Percentiles rank a stretch among this genome's conserved stretches.
Evolutionary conservation across 2,888 invertebrate species (phyloP).

Genomic region (Girardia tigrina): DNA sequence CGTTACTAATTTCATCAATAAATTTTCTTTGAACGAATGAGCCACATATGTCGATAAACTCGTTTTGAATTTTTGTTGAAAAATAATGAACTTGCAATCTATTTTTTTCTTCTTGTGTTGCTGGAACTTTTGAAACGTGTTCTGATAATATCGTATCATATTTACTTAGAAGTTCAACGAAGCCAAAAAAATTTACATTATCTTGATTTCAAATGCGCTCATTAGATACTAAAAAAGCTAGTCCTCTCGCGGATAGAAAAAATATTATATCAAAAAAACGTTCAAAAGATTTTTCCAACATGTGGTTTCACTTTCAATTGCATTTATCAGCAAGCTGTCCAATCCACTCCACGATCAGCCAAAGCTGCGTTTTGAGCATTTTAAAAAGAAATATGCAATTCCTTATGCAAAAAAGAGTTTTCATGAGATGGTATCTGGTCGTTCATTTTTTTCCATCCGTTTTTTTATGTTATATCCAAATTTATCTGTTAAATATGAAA

Average conservation of each 20-base stretch:
- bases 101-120: neutral
- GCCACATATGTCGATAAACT: neutral
- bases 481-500: neutral
- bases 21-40: neutral
- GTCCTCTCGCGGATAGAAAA: conserved; percentile 9
- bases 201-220: neutral
- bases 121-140: neutral
- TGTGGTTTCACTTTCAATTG: neutral
- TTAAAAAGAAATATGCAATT: neutral
- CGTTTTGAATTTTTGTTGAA: neutral
- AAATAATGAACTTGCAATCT: conserved; percentile 19
- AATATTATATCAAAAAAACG: conserved; percentile 11
- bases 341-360: neutral
- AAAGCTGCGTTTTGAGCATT: neutral
- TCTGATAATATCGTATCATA: conserved; percentile 13
- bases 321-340: neutral
- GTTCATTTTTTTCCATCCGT: neutral
- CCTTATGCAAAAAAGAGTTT: neutral
- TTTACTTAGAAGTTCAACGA: conserved; percentile 17
- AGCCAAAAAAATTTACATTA: neutral
- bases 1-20: neutral
- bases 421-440: neutral
- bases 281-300: conserved; percentile 6
- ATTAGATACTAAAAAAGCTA: conserved; percentile 19
- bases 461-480: neutral